phyloP scores from a whole-genome alignment of 2,797 vertebrate genomes.

The Syngnathus rostellatus region DNA sequence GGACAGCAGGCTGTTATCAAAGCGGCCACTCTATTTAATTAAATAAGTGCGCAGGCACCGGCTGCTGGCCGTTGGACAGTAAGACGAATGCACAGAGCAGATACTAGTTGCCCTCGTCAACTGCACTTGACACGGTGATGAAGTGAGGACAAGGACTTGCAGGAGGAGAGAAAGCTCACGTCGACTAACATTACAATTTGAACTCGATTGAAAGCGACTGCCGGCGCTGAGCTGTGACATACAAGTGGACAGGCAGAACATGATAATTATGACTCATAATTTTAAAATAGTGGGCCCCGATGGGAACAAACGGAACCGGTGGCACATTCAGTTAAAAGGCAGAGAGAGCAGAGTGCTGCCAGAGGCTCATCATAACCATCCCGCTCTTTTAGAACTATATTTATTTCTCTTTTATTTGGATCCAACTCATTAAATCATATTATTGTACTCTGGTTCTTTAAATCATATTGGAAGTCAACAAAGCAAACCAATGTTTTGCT shows the following conservation, averaged over 20 bases:
- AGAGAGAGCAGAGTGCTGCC: not conserved
- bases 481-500: not conserved
- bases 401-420: constrained; percentile 6
- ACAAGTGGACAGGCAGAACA: constrained; percentile 1
- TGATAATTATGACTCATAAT: constrained; percentile 3
- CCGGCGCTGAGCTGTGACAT: not conserved
- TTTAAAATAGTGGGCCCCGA: constrained; percentile 12
- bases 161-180: not conserved
- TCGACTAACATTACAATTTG: not conserved
- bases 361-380: not conserved
- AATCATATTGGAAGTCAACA: constrained; percentile 4
- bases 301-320: constrained; percentile 3
- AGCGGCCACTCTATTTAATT: constrained; percentile 31
- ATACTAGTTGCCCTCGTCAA: constrained; percentile 35
- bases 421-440: not conserved
- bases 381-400: not conserved
- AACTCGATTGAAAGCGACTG: constrained; percentile 2
- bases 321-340: constrained; percentile 1
- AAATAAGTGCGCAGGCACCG: constrained; percentile 31
- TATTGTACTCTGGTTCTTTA: not conserved
- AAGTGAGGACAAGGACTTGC: constrained; percentile 8
- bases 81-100: constrained; percentile 42
- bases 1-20: constrained; percentile 31
- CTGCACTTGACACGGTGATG: constrained; percentile 44
- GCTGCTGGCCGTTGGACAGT: constrained; percentile 44